Base-by-base conservation (phyloP, 1,140 invertebrate genomes). In the Mesaphorura yosii region DNA sequence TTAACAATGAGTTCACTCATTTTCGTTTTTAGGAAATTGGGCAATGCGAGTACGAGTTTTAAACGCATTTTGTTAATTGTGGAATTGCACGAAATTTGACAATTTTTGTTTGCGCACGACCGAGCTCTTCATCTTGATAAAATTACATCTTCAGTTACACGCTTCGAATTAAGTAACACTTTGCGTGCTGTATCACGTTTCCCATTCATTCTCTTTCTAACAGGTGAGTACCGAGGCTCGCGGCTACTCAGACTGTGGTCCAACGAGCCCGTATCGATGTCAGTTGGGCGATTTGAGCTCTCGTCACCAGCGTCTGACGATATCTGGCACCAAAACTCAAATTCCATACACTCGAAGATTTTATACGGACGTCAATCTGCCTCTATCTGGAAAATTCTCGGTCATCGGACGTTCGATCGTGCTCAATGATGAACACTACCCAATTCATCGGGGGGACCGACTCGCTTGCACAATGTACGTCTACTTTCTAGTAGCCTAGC, bases 381-480 rank as follows among this genome's bases (percentile, higher is more conserved):
- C 88, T 4, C 69, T 97, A 2, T 78, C 78, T 6, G 91, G 91
- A 15, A 72, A 75, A 15, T 68, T 79, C 56, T 79, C 77, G 46
- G 79, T 94, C 56, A 65, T 93, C 55, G 85, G 84, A 15, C 82
- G 81, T 65, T 88, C 89, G 17, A 67, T 97, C 27, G 85, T 93
- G 0, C 79, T 95, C 38, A 88, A 88, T 62, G 88, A 89, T 68
- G 87, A 91, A 64, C 75, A 83, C 66, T 85, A 86, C 3, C 88
- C 88, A 1, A 79, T 83, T 56, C 86, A 87, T 0, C 73, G 89
- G 54, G 88, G 87, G 12, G 84, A 89, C 67, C 70, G 89, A 59
- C 72, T 95, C 63, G 88, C 87, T 0, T 96, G 91, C 70, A 82
- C 86, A 17, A 77, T 78, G 86, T 88, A 72, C 77, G 65, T 66